phyloP scores from a whole-genome alignment of 1,140 invertebrate species.

The Teleopsis dalmanni region DNA sequence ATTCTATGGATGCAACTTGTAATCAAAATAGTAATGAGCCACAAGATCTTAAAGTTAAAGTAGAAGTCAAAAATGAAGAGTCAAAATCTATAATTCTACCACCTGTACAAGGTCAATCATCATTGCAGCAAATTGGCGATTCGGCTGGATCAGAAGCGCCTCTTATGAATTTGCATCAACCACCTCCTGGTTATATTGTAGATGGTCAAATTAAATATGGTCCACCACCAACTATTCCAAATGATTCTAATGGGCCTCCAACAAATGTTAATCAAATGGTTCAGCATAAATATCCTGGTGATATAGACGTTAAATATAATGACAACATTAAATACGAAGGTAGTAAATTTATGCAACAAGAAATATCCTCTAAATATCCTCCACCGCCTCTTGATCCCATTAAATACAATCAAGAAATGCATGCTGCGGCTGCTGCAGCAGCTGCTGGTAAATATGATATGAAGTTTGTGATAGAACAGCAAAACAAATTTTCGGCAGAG shows the following conservation, averaged over 20 bases:
- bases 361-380: slow-evolving; percentile 38
- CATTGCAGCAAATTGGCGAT: background rate
- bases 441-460: slow-evolving; percentile 40
- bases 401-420: slow-evolving; percentile 42
- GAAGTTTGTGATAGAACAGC: slow-evolving; percentile 40
- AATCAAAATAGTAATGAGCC: slow-evolving; percentile 43
- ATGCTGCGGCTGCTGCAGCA: slow-evolving; percentile 27
- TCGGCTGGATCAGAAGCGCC: background rate
- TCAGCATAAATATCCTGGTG: slow-evolving; percentile 33
- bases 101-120: slow-evolving; percentile 4
- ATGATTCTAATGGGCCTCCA: slow-evolving; percentile 5
- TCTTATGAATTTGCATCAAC: slow-evolving; percentile 11
- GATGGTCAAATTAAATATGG: slow-evolving; percentile 37
- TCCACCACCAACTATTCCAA: slow-evolving; percentile 13
- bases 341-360: slow-evolving; percentile 30
- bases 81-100: slow-evolving; percentile 15
- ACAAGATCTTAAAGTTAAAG: slow-evolving; percentile 42
- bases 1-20: slow-evolving; percentile 40
- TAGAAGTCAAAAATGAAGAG: slow-evolving; percentile 42
- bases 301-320: slow-evolving; percentile 37
- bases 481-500: slow-evolving; percentile 33
- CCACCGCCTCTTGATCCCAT: slow-evolving; percentile 32
- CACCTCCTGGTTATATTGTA: slow-evolving; percentile 31
- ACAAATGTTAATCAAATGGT: background rate
- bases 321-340: slow-evolving; percentile 25